Percentiles rank a stretch among this genome's conserved stretches.
phyloP scores from a whole-genome alignment of 2,888 invertebrate genomes.

The Drepanosiphum platanoidis region DNA sequence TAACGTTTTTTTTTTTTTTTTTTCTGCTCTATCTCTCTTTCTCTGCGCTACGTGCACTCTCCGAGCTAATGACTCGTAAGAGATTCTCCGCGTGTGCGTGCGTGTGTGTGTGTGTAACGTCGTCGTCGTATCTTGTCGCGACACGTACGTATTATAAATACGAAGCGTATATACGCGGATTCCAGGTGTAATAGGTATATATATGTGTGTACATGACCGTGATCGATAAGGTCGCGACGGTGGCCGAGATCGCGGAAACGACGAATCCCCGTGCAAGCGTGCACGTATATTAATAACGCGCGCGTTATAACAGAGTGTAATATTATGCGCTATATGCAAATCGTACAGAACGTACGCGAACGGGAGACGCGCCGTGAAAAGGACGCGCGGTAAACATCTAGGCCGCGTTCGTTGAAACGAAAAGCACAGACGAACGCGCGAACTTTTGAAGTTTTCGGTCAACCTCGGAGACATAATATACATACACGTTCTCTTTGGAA shows the following conservation, averaged over 20 bases:
- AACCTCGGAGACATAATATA: too few relatives aligned
- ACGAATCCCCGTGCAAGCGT: background rate
- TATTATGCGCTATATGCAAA: too few relatives aligned
- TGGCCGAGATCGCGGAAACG: background rate
- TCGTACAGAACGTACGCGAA: too few relatives aligned
- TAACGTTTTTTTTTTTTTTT: background rate
- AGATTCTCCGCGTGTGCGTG: background rate
- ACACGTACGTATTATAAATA: background rate
- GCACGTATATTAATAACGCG: background rate
- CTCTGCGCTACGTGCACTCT: too few relatives aligned
- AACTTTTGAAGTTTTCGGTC: too few relatives aligned
- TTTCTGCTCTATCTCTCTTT: too few relatives aligned
- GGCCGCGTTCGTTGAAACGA: too few relatives aligned
- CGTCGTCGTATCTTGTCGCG: background rate
- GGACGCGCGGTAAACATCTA: too few relatives aligned
- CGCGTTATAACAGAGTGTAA: too few relatives aligned
- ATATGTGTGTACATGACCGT: background rate
- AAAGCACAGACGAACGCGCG: too few relatives aligned
- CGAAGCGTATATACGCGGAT: background rate
- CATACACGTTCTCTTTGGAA: too few relatives aligned
- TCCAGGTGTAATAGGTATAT: background rate
- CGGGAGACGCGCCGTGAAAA: too few relatives aligned
- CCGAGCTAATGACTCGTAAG: conserved; percentile 2
- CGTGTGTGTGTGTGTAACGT: background rate
- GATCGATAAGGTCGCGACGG: background rate